Conservation (phyloP, 2,888 invertebrate genomes). For the Drosophila koepferae region DNA sequence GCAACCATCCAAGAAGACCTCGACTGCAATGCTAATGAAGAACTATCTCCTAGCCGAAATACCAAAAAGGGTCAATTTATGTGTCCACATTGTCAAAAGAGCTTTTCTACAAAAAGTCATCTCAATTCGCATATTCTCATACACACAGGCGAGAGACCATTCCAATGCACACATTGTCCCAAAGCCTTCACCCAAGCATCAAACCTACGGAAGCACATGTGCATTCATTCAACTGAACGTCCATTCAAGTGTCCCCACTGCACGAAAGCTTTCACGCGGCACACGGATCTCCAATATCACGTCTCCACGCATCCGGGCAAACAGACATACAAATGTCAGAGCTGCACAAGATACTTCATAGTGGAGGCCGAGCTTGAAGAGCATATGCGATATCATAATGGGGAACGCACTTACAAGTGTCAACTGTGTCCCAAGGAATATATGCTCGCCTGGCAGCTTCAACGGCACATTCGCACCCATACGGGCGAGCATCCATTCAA, state of each 20-base stretch:
- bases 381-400: constrained; percentile 39
- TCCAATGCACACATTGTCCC: constrained; percentile 35
- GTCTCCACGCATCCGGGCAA: constrained; percentile 49
- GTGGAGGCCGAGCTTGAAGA: constrained; percentile 35
- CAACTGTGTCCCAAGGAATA: constrained; percentile 28
- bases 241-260: constrained; percentile 49
- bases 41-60: neutral
- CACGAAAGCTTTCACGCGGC: constrained; percentile 32
- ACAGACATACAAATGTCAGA: constrained; percentile 39
- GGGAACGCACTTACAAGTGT: constrained; percentile 40
- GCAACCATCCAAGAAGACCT: neutral
- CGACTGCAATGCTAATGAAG: neutral
- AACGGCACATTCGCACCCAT: constrained; percentile 39
- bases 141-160: constrained; percentile 44
- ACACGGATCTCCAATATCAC: constrained; percentile 47
- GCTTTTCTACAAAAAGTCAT: constrained; percentile 33
- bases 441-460: constrained; percentile 38
- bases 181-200: constrained; percentile 44
- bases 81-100: constrained; percentile 36
- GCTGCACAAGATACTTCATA: constrained; percentile 46
- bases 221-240: constrained; percentile 48
- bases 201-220: constrained; percentile 43
- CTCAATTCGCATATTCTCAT: constrained; percentile 42
- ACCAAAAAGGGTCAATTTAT: constrained; percentile 25
- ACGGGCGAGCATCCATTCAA: constrained; percentile 36